phyloP scores from a whole-genome alignment of 2,888 invertebrate species.

The Meghimatium bilineatum region DNA sequence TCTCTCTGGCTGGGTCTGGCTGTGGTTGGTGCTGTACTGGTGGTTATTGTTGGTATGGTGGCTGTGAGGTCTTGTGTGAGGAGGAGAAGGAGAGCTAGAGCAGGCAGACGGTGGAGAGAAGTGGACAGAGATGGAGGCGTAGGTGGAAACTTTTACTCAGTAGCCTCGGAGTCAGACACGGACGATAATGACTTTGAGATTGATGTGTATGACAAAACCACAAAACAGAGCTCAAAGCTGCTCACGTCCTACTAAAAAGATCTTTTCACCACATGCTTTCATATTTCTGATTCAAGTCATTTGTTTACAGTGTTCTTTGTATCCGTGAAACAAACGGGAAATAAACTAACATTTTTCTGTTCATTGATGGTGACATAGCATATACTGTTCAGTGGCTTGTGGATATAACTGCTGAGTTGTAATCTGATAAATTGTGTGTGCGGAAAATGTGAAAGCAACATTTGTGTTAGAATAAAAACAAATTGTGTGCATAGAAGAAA shows the following conservation, averaged over 20 bases:
- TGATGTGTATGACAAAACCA: conserved; percentile 51
- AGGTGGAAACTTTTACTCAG: conserved; percentile 50
- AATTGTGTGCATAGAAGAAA: no score
- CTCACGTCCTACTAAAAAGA: conserved; percentile 35
- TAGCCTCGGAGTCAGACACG: conserved; percentile 48
- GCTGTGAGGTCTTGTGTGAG: conserved; percentile 40
- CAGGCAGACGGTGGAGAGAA: conserved; percentile 48
- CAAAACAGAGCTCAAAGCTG: conserved; percentile 45
- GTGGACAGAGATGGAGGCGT: conserved; percentile 41
- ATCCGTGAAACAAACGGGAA: no score
- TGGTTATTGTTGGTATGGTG: conserved; percentile 41
- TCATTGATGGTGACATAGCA: no score
- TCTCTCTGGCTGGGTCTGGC: conserved; percentile 49
- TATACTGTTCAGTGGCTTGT: no score
- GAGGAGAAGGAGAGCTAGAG: conserved; percentile 19
- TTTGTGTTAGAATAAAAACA: no score
- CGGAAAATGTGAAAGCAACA: no score
- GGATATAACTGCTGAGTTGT: no score
- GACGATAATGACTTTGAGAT: conserved; percentile 53
- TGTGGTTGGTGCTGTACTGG: conserved; percentile 30
- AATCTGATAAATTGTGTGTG: no score
- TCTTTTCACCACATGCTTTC: not conserved
- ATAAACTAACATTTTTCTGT: no score
- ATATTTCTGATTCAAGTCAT: no score
- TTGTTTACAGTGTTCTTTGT: no score